Evolutionary conservation across 2,888 invertebrate genomes (phyloP), one percentile per base, ranked within the genome.

Genomic region (Monoplex corrugatus): DNA sequence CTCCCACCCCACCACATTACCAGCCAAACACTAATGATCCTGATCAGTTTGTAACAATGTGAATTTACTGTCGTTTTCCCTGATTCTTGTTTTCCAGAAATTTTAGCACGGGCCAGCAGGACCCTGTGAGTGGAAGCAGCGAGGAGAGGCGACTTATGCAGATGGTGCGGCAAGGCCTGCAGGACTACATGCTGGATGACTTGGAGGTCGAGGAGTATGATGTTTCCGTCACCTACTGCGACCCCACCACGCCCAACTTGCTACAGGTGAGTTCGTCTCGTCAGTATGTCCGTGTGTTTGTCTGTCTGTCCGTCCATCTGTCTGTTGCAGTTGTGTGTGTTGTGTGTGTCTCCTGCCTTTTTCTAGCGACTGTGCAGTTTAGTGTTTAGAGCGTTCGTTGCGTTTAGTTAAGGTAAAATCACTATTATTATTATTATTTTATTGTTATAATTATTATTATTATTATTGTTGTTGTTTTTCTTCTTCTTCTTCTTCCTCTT

Each of bases 221-320:
- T 32, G 90, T 93, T 28, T 92, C 92, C 45, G 91, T 93, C 40
- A 92, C 92, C 85, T 92, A 90, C 89, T 92, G 92, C 87, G 92
- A 93, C 91, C 92, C 93, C 3, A 72, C 80, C 6, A 87, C 90
- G 68, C 93, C 94, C 23, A 93, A 94, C 87, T 89, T 87, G n/a
- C 89, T 93, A 8, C 92, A 92, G 88, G 90, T 93, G 72, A 87
- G 38, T 19, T n/a, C 57, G 35, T 75, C 2, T 75, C n/a, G n/a
- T 68, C 68, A n/a, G 28, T 68, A 38, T 35, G 38, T 75, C 13
- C 10, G 35, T 23, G 75, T 35, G 2, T 35, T 19, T 13, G n/a
- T 13, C 16, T 68, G 28, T 68, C 16, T 68, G 68, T 68, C 13
- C 3, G 10, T 23, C 6, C 35, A 35, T 75, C 6, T 75, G 72